These are phyloP conservation scores for Drosophila triauraria DNA, from an alignment of 1,140 invertebrate genomes.

Conservation along the genomic window DNA sequence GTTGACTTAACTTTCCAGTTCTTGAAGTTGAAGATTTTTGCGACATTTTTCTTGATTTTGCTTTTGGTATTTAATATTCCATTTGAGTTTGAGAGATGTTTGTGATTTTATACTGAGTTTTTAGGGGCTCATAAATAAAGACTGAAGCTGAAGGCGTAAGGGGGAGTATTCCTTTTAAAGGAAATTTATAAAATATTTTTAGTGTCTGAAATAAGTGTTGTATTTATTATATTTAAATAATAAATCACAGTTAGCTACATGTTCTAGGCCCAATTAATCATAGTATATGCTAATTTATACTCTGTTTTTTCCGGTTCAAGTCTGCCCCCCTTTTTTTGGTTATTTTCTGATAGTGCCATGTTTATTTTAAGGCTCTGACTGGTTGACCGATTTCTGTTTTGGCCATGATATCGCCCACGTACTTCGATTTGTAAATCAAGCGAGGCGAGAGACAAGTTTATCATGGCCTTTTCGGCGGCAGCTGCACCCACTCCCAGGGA, in stretches of 20 bases:
- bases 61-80: constrained; percentile 2
- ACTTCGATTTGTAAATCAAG: constrained; percentile 62
- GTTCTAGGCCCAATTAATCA: not conserved
- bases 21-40: constrained; percentile 4
- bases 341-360: constrained; percentile 1
- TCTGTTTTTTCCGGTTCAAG: not conserved
- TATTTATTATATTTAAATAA: not conserved
- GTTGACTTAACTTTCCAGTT: constrained; percentile 8
- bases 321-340: not conserved
- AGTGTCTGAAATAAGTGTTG: no score
- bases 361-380: constrained; percentile 6
- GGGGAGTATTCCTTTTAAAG: not conserved
- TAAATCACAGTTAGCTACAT: not conserved
- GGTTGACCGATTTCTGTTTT: constrained; percentile 9
- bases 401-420: constrained; percentile 19
- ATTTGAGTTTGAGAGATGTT: constrained; percentile 1
- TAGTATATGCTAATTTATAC: not conserved
- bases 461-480: constrained; percentile 55
- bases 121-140: not conserved
- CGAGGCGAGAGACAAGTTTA: constrained; percentile 53
- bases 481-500: constrained; percentile 61
- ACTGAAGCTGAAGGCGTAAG: no score
- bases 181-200: not conserved
- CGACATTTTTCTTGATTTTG: not conserved
- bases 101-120: not conserved